These are phyloP conservation scores for Zygogramma bicolorata DNA, from an alignment of 2,888 invertebrate genomes.

Conservation along the genomic window DNA sequence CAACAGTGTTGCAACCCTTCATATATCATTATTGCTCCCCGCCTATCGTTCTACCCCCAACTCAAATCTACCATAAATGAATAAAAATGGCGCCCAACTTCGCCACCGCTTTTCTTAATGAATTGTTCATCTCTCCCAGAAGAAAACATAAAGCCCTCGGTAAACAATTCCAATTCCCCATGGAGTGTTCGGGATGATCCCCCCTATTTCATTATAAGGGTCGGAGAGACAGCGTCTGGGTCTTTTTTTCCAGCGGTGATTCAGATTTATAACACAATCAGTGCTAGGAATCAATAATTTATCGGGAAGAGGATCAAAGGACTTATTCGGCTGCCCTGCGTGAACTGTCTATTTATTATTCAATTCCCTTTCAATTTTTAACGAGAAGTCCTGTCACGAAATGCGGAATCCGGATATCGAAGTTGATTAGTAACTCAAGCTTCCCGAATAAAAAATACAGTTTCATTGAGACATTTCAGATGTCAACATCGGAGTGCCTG, in stretches of 20 bases:
- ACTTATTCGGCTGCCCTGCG: background rate
- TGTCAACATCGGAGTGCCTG: too few relatives aligned
- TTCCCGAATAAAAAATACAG: too few relatives aligned
- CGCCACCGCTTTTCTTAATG: conserved; percentile 1
- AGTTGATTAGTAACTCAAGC: background rate
- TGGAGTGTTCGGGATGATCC: conserved; percentile 28
- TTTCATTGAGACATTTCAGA: too few relatives aligned
- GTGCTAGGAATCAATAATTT: background rate
- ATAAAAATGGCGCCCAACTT: background rate
- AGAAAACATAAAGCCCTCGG: conserved; percentile 28
- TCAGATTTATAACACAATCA: conserved; percentile 20
- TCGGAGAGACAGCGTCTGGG: background rate
- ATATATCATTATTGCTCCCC: too few relatives aligned
- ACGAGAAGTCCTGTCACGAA: background rate
- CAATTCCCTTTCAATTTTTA: conserved; percentile 6
- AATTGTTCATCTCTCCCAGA: background rate
- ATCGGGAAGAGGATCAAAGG: conserved; percentile 8
- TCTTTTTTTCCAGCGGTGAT: conserved; percentile 6
- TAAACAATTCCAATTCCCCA: conserved; percentile 27
- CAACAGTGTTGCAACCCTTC: too few relatives aligned
- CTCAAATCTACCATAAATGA: background rate
- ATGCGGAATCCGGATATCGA: background rate
- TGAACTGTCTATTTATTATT: conserved; percentile 10
- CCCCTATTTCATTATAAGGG: conserved; percentile 32
- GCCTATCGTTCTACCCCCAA: background rate